phyloP scores from a whole-genome alignment of 2,888 invertebrate genomes.

The Myathropa florea region DNA sequence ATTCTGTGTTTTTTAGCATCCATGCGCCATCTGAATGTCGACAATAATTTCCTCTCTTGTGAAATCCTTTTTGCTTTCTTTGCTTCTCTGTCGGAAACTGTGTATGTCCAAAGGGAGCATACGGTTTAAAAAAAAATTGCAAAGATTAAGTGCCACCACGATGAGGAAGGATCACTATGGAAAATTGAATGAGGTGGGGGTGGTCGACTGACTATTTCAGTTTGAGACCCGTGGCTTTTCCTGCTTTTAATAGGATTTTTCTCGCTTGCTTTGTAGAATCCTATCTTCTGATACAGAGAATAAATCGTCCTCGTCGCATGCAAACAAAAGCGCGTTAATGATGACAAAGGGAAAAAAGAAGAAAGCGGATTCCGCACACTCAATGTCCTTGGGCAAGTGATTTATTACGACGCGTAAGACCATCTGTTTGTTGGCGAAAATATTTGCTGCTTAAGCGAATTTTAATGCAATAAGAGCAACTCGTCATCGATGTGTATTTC shows the following conservation, averaged over 20 bases:
- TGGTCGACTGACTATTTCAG: constrained; percentile 14
- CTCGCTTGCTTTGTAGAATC: constrained; percentile 17
- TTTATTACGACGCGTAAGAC: constrained; percentile 1
- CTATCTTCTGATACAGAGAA: constrained; percentile 13
- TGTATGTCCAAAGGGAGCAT: background rate
- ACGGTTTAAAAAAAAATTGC: background rate
- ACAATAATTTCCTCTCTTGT: constrained; percentile 16
- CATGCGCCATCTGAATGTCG: background rate
- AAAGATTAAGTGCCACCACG: constrained; percentile 2
- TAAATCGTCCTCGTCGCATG: constrained; percentile 18
- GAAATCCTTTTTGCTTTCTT: background rate
- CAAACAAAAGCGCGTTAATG: constrained; percentile 37
- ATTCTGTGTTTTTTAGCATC: constrained; percentile 1
- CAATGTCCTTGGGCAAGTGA: constrained; percentile 7
- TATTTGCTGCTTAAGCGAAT: constrained; percentile 12
- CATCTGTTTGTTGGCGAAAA: background rate
- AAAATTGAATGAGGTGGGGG: background rate
- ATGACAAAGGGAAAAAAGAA: constrained; percentile 20
- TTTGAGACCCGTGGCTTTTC: constrained; percentile 22
- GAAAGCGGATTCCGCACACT: background rate
- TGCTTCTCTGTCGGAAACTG: background rate
- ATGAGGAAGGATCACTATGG: background rate
- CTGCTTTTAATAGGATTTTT: constrained; percentile 33
- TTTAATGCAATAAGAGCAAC: background rate
- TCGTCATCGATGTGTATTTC: background rate